Evolutionary conservation across 2,888 invertebrate genomes (phyloP), one percentile per base, ranked within the genome.

Genomic region (Rapana venosa): DNA sequence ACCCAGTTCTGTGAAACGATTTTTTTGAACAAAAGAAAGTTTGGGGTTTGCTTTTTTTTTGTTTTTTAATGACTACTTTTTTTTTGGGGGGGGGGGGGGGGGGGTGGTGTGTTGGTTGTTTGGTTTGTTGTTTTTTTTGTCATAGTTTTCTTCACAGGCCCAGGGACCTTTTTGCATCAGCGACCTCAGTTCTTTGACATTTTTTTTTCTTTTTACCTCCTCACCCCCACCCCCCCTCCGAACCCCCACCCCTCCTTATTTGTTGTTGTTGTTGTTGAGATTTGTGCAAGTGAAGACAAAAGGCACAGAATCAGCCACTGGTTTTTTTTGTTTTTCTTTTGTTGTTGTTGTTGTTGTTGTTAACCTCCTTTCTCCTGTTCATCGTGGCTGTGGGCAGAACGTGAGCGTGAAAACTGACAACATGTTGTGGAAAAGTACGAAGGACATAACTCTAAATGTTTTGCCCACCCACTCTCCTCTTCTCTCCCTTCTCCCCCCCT

Each of bases 121-220:
- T 77, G n/a, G 6, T 32, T 32, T 32, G 6, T 32, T 77, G 77
- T 77, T 32, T 36, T 83, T 83, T 36, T 20, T 84, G 5, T 22
- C 20, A 1, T 11, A 30, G 30, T 58, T 4, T 11, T 30, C 4
- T 26, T 8, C 22, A n/a, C 17, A 58, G 84, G 47, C 84, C 58
- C 32, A 87, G 35, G 74, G 87, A 74, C 87, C 87, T 87, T 74
- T 70, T 47, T 6, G 32, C 58, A n/a, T 32, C 58, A 58, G 61
- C 85, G 85, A 85, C 85, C 85, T 85, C 85, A 85, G 20, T 58
- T 85, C 26, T 47, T 61, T 26, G 56, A 22, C 17, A 8, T 84
- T 84, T 0, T 1, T 56, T 84, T 84, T 11, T 11, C n/a, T n/a
- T 47, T 47, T 47, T 47, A 2, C 47, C 8, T 47, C 47, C 47